phyloP scores from a whole-genome alignment of 2,888 invertebrate species.

The Pandemis heparana region DNA sequence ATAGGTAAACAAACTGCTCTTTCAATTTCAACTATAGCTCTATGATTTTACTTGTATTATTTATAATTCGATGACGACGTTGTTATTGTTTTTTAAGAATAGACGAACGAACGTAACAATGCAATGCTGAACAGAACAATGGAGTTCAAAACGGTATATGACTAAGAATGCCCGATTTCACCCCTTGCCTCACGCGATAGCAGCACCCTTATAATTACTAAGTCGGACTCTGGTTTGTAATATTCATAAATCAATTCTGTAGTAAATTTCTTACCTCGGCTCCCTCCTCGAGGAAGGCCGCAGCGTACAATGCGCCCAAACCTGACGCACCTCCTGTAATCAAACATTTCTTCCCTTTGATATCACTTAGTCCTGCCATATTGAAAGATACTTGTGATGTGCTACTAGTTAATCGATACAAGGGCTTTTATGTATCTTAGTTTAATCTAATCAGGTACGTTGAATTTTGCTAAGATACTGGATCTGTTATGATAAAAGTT shows the following conservation, averaged over 20 bases:
- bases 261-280: constrained; percentile 19
- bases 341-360: constrained; percentile 17
- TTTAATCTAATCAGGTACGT: not conserved
- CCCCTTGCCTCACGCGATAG: no score
- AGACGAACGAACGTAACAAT: not conserved
- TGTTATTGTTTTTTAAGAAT: not conserved
- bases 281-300: constrained; percentile 23
- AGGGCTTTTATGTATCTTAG: not conserved
- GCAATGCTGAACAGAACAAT: not conserved
- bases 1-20: no score
- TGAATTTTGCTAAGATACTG: not conserved
- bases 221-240: no score
- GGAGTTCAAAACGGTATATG: not conserved
- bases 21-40: no score
- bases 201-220: no score
- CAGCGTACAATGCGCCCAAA: constrained; percentile 17
- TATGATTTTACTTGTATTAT: not conserved
- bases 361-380: constrained; percentile 1
- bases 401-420: not conserved
- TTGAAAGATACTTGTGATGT: not conserved
- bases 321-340: constrained; percentile 32
- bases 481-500: not conserved
- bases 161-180: not conserved
- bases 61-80: not conserved
- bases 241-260: not conserved